A percentile compares a stretch with the other conserved stretches of the same genome.
Evolutionary conservation across 2,888 invertebrate genomes (phyloP).

Genomic region (Muscina levida): DNA sequence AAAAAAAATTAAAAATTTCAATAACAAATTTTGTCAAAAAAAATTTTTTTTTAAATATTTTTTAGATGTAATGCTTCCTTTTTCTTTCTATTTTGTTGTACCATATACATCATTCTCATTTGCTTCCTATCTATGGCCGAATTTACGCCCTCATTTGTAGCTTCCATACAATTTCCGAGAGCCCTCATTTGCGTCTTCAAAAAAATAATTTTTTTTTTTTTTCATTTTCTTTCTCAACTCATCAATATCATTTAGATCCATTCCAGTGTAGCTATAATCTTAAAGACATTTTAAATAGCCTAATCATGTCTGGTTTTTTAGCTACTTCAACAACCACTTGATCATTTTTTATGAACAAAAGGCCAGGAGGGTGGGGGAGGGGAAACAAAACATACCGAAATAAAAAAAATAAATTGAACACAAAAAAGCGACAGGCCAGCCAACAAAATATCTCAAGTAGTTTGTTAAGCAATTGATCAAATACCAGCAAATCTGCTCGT

Average conservation of each 20-base stretch:
- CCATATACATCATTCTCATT: too few species aligned
- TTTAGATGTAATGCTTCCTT: too few species aligned
- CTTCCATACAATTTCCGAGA: conserved; percentile 48
- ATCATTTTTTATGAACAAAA: conserved; percentile 43
- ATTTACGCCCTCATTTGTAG: not conserved
- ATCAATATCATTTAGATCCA: conserved; percentile 51
- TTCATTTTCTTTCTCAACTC: conserved; percentile 3
- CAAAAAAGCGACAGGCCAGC: not conserved
- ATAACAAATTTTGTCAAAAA: too few species aligned
- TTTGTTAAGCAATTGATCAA: conserved; percentile 63
- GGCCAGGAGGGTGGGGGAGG: too few species aligned
- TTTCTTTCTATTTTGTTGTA: too few species aligned
- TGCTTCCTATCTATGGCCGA: too few species aligned
- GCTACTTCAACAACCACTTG: conserved; percentile 64
- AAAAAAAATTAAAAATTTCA: too few species aligned
- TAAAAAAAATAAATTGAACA: too few species aligned
- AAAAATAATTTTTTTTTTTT: too few species aligned
- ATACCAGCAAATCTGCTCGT: not conserved
- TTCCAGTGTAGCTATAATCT: conserved; percentile 16
- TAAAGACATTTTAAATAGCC: conserved; percentile 65
- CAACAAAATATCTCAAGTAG: conserved; percentile 61
- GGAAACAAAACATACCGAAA: too few species aligned
- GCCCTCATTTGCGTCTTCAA: conserved; percentile 60
- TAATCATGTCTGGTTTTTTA: conserved; percentile 62
- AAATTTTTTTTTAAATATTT: too few species aligned